Percentiles rank a stretch among this genome's conserved stretches.
These are phyloP conservation scores for Tragelaphus scriptus DNA, from an alignment of 2,113 vertebrate species.

Conservation along the genomic window DNA sequence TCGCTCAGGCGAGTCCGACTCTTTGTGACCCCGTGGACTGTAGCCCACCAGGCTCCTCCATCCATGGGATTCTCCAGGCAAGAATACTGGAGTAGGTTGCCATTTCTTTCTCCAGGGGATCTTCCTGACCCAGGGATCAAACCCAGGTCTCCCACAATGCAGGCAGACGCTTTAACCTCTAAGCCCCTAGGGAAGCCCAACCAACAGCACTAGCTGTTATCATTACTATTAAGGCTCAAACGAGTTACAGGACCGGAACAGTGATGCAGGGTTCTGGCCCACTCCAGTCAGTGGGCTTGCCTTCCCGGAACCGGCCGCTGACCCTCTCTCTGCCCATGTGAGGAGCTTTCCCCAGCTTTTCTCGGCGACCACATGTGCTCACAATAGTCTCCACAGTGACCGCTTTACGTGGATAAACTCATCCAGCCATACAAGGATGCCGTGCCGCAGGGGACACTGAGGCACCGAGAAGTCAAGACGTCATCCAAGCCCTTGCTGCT, in stretches of 20 bases:
- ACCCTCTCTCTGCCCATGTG: not conserved
- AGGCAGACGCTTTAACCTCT: no score
- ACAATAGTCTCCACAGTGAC: fast-evolving
- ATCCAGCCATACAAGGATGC: no score
- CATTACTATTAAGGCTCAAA: fast-evolving
- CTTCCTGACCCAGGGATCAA: no score
- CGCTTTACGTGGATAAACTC: not conserved
- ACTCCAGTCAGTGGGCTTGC: not conserved
- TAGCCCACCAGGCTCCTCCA: no score
- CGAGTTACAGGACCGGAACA: fast-evolving
- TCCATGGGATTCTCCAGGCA: no score
- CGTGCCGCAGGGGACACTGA: fast-evolving
- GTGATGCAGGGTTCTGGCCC: not conserved
- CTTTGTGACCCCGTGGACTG: no score
- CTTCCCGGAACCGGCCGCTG: not conserved
- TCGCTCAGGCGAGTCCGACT: no score
- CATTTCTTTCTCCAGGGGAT: no score
- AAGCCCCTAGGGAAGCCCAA: no score
- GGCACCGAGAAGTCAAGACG: fast-evolving
- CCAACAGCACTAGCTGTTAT: fast-evolving
- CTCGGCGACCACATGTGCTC: fast-evolving
- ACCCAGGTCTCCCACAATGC: no score
- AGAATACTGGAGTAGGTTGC: no score
- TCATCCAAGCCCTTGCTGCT: not conserved
- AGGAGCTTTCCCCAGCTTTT: not conserved